phyloP scores from a whole-genome alignment of 2,113 vertebrate species.

The Poicephalus gulielmi region DNA sequence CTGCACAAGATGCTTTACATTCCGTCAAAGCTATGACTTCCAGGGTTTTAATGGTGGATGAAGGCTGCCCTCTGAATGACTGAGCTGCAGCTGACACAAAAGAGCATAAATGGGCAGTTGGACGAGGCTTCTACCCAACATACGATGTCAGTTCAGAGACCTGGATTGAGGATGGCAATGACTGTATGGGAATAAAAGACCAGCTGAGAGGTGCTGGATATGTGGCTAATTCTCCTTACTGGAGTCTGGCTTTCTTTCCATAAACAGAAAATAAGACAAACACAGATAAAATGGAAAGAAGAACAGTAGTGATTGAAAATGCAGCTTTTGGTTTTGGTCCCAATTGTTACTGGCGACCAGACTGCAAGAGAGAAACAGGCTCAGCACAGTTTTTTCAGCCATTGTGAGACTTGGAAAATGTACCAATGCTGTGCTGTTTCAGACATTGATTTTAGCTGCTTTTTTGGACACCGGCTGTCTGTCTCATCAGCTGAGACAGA shows the following conservation, averaged over 20 bases:
- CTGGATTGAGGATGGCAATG: not conserved
- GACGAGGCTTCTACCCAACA: not conserved
- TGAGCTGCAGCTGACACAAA: not conserved
- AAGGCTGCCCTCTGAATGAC: not conserved
- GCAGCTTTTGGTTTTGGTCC: not conserved
- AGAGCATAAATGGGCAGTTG: not conserved
- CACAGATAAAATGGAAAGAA: not conserved
- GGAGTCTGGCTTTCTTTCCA: not conserved
- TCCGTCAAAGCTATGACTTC: not conserved
- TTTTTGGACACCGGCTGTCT: not conserved
- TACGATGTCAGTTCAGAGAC: not conserved
- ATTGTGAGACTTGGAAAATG: not conserved
- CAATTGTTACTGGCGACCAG: not conserved
- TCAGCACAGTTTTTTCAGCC: not conserved
- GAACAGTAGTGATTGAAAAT: not conserved
- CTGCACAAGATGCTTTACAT: not conserved
- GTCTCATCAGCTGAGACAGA: not conserved
- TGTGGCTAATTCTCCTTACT: not conserved
- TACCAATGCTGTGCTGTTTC: not conserved
- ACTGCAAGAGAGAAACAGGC: not conserved
- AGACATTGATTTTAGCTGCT: not conserved
- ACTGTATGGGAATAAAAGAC: not conserved
- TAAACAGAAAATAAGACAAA: not conserved
- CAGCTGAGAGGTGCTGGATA: not conserved
- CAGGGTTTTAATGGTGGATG: not conserved